A percentile compares a stretch with the other conserved stretches of the same genome.
Conservation (phyloP, 2,888 invertebrate species). For the Camponotus fellah region DNA sequence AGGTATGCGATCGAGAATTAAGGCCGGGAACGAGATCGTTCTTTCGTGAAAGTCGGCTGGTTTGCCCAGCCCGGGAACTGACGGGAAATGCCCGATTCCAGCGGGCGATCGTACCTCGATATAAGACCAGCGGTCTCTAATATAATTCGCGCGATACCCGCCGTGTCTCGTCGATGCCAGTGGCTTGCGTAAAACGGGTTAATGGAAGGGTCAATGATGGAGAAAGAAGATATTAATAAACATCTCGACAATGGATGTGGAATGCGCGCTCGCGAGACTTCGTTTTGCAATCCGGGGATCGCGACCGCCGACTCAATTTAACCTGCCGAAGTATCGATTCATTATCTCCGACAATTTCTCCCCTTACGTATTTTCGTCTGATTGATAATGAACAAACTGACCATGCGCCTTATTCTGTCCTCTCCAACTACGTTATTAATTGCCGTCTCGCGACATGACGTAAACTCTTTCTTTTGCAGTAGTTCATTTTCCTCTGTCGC, state of each 20-base stretch:
- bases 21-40: constrained; percentile 74
- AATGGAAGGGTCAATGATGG: constrained; percentile 74
- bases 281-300: constrained; percentile 44
- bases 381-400: constrained; percentile 42
- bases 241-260: constrained; percentile 73
- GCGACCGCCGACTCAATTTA: constrained; percentile 46
- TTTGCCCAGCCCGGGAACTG: constrained; percentile 42
- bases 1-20: constrained; percentile 74
- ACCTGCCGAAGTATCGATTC: constrained; percentile 42
- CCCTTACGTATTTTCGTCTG: constrained; percentile 2
- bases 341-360: constrained; percentile 36
- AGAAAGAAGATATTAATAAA: constrained; percentile 72
- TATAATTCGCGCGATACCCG: constrained; percentile 70
- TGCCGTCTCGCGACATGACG: background rate
- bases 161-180: constrained; percentile 33
- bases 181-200: constrained; percentile 73
- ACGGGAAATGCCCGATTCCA: constrained; percentile 67
- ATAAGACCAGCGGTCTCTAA: constrained; percentile 63
- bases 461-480: background rate
- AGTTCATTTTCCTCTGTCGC: constrained; percentile 17
- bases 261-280: constrained; percentile 61
- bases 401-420: background rate
- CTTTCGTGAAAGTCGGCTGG: constrained; percentile 69
- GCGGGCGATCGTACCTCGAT: constrained; percentile 62
- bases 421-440: constrained; percentile 22